Evolutionary conservation across 2,888 invertebrate species (phyloP).

Genomic region (Catocala fraxini): DNA sequence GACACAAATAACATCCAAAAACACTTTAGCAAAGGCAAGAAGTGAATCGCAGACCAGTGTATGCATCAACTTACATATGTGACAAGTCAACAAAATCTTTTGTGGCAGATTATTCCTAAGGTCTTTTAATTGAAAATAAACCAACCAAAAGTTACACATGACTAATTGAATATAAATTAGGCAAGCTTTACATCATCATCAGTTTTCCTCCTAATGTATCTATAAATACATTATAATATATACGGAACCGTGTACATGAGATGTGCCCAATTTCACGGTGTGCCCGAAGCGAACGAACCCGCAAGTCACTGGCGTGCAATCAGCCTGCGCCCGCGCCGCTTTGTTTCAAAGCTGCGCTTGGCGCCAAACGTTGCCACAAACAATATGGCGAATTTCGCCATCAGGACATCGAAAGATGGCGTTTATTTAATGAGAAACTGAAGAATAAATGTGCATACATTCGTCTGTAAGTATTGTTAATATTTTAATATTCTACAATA

Average conservation of each 20-base stretch:
- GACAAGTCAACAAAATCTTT: too few relatives aligned
- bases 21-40: too few relatives aligned
- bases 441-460: background rate
- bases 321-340: constrained; percentile 63
- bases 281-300: constrained; percentile 45
- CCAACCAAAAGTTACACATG: too few relatives aligned
- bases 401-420: constrained; percentile 23
- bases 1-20: too few relatives aligned
- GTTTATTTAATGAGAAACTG: constrained; percentile 12
- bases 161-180: too few relatives aligned
- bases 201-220: constrained; percentile 21
- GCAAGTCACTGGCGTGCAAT: constrained; percentile 80
- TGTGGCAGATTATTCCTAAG: too few relatives aligned
- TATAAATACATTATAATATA: constrained; percentile 19
- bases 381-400: constrained; percentile 42
- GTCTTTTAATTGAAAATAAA: too few relatives aligned
- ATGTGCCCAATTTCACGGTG: constrained; percentile 64
- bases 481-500: too few relatives aligned
- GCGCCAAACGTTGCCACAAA: constrained; percentile 58
- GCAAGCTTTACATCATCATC: too few relatives aligned
- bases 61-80: too few relatives aligned
- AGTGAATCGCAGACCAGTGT: too few relatives aligned
- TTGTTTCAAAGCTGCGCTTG: constrained; percentile 69
- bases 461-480: too few relatives aligned
- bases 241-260: constrained; percentile 52